Base-by-base conservation (phyloP, 2,888 invertebrate genomes). In the Cataglyphis rosenhaueri region DNA sequence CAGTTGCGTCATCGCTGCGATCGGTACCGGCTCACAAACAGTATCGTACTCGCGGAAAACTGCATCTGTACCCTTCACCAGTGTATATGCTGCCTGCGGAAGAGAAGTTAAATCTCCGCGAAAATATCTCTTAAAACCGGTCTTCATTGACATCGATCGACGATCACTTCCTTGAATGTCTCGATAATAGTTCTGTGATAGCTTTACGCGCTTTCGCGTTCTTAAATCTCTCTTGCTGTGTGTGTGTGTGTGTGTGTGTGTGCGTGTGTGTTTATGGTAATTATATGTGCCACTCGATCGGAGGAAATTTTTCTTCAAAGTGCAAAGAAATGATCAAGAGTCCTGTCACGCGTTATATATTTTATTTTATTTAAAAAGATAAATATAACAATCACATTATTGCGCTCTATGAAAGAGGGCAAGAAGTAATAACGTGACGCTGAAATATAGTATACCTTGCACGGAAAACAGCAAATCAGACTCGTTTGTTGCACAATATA, bases 1-100 rank as follows among this genome's bases (percentile, higher is more conserved):
- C 84, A 85, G 85, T 85, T 91, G 88, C 88, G 84, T 82, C 86
- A 88, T 81, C n/a, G 66, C 75, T 41, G 71, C 55, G 85, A 86
- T 84, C 84, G 83, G 66, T 81, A 15, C 61, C 79, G 83, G 41
- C 61, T 81, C 48, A 15, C 73, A 52, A 48, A 41, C 79, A 79
- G 35, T 75, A n/a, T 48, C 6, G 38, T 18, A 29, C 55, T 52
- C 38, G 12, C 15, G 52, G 12, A 62, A 48, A 64, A 59, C 9
- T 32, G 6, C 32, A 35, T 25, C 25, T 64, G 18, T 32, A 35
- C 35, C 18, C 35, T 29, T 75, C 64, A n/a, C 35, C 15, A 10
- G 35, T 1, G 52, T 38, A 10, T 35, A 55, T 25, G n/a, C 10
- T 3, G 35, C 9, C 35, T 6, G 55, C 21, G 25, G 15, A 10